Base-by-base conservation (phyloP, 2,113 vertebrate species). In the Saimiri boliviensis region DNA sequence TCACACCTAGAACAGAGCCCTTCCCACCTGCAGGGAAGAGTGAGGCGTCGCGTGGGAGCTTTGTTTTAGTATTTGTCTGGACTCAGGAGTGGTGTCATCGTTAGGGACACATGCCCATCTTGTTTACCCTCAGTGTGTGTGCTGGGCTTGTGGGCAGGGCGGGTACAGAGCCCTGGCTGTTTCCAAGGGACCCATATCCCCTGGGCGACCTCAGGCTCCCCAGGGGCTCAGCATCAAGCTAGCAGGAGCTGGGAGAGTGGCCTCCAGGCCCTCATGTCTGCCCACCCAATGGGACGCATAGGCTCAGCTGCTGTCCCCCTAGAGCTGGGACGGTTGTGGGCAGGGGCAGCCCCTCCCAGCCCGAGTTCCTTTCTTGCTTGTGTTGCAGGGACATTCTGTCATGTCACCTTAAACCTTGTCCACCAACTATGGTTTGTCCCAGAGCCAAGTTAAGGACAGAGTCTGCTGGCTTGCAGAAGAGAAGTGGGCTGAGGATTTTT, bases 11-110 rank as follows among this genome's bases (percentile, higher is more conserved):
- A 47, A 6, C 63, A 40, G 23, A 8, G 4, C 3, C 23, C 56
- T 54, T 49, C 37, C 12, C 23, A 14, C 25, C 9, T 8, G 3
- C 30, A 49, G 79, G 86, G n/a, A 10, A 0, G 35, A 35, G 40
- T 0, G 6, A 58, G 23, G 21, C 40, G 13, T 35, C 13, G 56
- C n/a, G 32, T 14, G 2, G 0, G 2, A 23, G 66, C 70, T 35
- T 35, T 35, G n/a, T 70, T 32, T 23, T 47, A 11, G 12, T 35
- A 0, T 6, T 1, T 0, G 2, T 21, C 35, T 0, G 0, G 9
- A 6, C 21, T 30, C 10, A 0, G 70, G 66, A 16, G 4, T 20
- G 37, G 8, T 9, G 6, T 17, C 5, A 0, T 27, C 5, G 0
- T 14, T 32, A 8, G 19, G 32, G n/a, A 4, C 3, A 0, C 0